Evolutionary conservation across 2,797 vertebrate species (phyloP), one percentile per base, ranked within the genome.

Genomic region (Astyanax mexicanus): DNA sequence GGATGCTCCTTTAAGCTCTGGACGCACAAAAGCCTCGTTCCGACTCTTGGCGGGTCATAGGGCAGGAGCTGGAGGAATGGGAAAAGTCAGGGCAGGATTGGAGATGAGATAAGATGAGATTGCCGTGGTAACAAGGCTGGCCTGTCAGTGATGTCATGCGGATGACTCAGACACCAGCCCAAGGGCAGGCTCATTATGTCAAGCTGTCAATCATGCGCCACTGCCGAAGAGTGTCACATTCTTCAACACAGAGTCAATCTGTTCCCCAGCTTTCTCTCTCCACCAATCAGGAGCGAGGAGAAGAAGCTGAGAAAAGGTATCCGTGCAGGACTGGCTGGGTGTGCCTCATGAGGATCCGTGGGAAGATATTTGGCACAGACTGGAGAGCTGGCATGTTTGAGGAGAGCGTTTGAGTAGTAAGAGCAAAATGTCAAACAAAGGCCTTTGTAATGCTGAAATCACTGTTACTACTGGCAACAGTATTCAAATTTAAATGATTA

Each of bases 161-260:
- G 23, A 70, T 47, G 27, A 81, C 49, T 66, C 67, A 54, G 47
- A 73, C n/a, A 40, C 52, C 19, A 58, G 44, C 70, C 60, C 38
- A 70, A 49, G 70, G 74, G 52, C 81, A 77, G 68, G 54, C 66
- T 72, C 38, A 54, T 80, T 71, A 80, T 80, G 68, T 71, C 61
- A 75, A 64, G 52, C 35, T 69, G 69, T 75, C 72, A 75, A 62
- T 80, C 72, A 70, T 32, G 61, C 37, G 32, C 47, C 61, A 35
- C 81, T 65, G 42, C 29, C 40, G 27, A 66, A 27, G 51, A 75
- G 49, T 38, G 49, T 64, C 65, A 71, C 25, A 25, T 9, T n/a
- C 38, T 65, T 64, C 21, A 64, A 19, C 25, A 32, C 12, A 13
- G 6, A 44, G 51, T 35, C 10, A 5, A 12, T 47, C 15, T 13